These are phyloP conservation scores for Poecilobothrus nobilitatus DNA, from an alignment of 2,888 invertebrate species.

Conservation along the genomic window DNA sequence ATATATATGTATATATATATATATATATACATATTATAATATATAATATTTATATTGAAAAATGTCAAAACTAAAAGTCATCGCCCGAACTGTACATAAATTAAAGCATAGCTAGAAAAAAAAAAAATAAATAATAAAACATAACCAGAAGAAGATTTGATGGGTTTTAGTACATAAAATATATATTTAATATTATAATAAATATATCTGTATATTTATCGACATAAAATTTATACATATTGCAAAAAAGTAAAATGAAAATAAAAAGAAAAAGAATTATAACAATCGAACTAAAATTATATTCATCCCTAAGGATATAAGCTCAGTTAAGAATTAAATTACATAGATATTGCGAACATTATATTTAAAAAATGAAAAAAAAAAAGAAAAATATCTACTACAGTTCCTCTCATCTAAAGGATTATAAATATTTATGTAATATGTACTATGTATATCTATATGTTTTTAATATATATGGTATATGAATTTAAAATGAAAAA, in stretches of 20 bases:
- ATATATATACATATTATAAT: background rate
- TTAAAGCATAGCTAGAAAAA: background rate
- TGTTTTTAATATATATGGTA: no score
- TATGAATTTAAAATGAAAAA: no score
- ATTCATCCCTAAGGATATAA: slow-evolving; percentile 1
- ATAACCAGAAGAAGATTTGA: background rate
- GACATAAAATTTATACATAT: background rate
- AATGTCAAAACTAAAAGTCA: background rate
- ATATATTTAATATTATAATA: background rate
- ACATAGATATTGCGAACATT: background rate
- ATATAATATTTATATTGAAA: background rate
- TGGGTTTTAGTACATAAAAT: background rate
- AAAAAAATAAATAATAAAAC: background rate
- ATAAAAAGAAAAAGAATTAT: background rate
- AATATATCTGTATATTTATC: background rate
- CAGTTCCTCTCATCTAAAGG: no score
- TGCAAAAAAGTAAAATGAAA: background rate
- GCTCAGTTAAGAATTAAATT: slow-evolving; percentile 2
- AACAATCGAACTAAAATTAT: background rate
- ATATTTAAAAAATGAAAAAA: background rate
- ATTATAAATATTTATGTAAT: no score
- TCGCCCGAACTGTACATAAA: background rate
- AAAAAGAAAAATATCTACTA: no score
- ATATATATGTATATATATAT: no score
- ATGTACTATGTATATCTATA: no score